Conservation (phyloP, 2,888 invertebrate genomes). For the Campoplex nolae region DNA sequence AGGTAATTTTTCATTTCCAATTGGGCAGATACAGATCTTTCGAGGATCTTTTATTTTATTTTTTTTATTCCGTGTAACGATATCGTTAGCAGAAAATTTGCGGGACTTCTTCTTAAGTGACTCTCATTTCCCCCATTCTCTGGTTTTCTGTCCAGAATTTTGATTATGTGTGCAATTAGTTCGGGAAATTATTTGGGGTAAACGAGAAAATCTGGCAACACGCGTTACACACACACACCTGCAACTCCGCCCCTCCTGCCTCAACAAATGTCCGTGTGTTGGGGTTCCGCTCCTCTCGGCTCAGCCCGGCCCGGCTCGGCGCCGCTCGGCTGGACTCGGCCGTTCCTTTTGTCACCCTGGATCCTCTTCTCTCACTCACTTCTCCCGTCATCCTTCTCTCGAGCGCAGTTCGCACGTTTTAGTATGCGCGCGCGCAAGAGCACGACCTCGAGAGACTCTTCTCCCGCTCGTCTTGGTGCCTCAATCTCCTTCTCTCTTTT, state of each 20-base stretch:
- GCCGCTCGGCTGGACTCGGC: slow-evolving; percentile 71
- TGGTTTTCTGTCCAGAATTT: background rate
- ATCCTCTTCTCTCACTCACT: slow-evolving; percentile 25
- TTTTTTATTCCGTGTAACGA: no score
- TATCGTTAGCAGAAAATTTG: background rate
- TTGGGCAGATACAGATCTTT: background rate
- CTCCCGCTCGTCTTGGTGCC: slow-evolving; percentile 38
- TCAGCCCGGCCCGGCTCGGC: slow-evolving; percentile 75
- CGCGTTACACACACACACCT: background rate
- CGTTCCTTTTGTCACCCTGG: slow-evolving; percentile 56
- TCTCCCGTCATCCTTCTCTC: slow-evolving; percentile 14
- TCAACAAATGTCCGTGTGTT: slow-evolving; percentile 1
- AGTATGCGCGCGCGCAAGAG: slow-evolving; percentile 32
- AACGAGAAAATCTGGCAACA: background rate
- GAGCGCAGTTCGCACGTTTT: slow-evolving; percentile 27
- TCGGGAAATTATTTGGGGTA: background rate
- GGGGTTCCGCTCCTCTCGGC: slow-evolving; percentile 75
- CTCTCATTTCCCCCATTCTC: background rate
- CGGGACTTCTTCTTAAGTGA: background rate
- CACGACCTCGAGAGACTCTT: slow-evolving; percentile 29
- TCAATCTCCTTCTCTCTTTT: background rate
- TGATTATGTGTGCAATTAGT: background rate
- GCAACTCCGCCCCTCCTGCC: background rate
- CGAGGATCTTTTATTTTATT: background rate
- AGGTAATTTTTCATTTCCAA: background rate